Base-by-base conservation (phyloP, 2,113 vertebrate species). In the Mellivora capensis region DNA sequence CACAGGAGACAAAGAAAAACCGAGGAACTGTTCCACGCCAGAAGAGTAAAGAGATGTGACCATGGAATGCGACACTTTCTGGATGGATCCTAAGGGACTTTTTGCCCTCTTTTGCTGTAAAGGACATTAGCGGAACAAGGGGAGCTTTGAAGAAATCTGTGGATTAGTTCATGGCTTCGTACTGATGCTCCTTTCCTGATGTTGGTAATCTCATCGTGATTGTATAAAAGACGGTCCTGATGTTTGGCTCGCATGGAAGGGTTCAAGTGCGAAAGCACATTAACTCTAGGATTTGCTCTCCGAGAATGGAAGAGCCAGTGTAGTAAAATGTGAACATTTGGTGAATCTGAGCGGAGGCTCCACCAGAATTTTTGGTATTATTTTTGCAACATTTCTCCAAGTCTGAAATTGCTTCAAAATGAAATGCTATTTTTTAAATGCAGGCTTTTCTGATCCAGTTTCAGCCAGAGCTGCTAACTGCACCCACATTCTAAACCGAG, bases 311-410 rank as follows among this genome's bases (percentile, higher is more conserved):
- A 67, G 91, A 42, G 7, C 34, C 74, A 44, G 15, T 20, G 5
- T 15, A 74, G 62, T 54, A 31, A 94, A 47, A 20, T 29, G 12
- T 17, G 29, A 57, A 23, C 59, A 87, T 57, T 69, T 39, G n/a
- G 54, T 54, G 37, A 34, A 29, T 91, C 23, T 39, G 39, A 62
- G 52, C 37, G 47, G 69, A 31, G 2, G 11, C 49, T 72, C 23
- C 47, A 31, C 74, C 9, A 13, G 49, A 34, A 52, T 39, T 72
- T 27, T 59, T 87, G 12, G 8, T 6, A 27, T 80, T 27, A 93
- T 83, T 89, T 93, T 87, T 90, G 84, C 8, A 86, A 90, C 12
- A 82, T 82, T 94, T 95, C 87, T 90, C 47, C 44, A 39, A 79
- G 31, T 14, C 71, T 86, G 72, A 92, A 91, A 92, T 62, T 54